Base-by-base conservation (phyloP, 2,888 invertebrate genomes). In the Leucoma salicis region DNA sequence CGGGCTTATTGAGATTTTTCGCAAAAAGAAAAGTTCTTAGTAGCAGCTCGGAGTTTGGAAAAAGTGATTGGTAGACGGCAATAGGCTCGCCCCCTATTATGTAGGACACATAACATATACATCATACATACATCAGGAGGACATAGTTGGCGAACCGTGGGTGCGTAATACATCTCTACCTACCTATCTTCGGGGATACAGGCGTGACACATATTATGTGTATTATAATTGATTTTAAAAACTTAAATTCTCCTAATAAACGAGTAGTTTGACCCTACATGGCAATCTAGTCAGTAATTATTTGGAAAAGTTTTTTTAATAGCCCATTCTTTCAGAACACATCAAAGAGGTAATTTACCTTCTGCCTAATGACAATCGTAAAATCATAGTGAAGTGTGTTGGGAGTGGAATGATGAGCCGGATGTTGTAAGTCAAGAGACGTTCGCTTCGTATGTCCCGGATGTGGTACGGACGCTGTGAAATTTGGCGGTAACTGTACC, bases 401-500 rank as follows among this genome's bases (percentile, higher is more conserved):
- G 59, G 61, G 61, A 72, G 65, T 63, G 59, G 59, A 71, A 55
- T 62, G 71, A 68, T 61, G 69, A 65, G 59, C 68, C 76, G 82
- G 82, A 82, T 76, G 78, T 63, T 52, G 52, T 65, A 65, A 70
- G 66, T 70, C 72, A 70, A 59, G 57, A 56, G 69, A 72, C 61
- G 66, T 68, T 62, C 65, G 69, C 69, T 62, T 67, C 69, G 60
- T 63, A 57, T 67, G 58, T 57, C 65, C 76, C 79, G 81, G 82
- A 82, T 75, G 77, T 63, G 57, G 56, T 53, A 36, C 46, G 60
- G 68, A 61, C 57, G 64, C 57, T 58, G 65, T 62, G 60, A 52
- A 69, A 67, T 78, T 79, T 74, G 68, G 70, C 74, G 69, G 71
- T 66, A 70, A 70, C 68, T 55, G 53, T 59, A 70, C 79, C 47